A percentile compares a stretch with the other conserved stretches of the same genome.
These are phyloP conservation scores for Aleiodes leptofemur DNA, from an alignment of 2,888 invertebrate genomes.

Conservation along the genomic window DNA sequence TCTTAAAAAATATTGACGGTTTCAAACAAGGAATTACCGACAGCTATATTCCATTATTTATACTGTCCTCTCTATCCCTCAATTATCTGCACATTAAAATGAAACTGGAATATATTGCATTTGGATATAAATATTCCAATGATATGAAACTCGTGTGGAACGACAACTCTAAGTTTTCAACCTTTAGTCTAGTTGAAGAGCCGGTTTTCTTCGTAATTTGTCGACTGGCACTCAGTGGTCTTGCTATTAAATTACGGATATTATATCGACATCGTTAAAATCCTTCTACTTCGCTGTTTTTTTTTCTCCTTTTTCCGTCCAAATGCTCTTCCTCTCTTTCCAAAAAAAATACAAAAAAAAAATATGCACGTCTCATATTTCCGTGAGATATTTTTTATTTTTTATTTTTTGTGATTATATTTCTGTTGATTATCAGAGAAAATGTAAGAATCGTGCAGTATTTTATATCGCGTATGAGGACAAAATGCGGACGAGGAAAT, in stretches of 20 bases:
- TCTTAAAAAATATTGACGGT: too few relatives aligned
- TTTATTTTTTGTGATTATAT: not conserved
- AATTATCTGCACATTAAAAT: too few relatives aligned
- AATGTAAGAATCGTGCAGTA: conserved; percentile 14
- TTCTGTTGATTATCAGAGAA: conserved; percentile 27
- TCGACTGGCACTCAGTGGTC: conserved; percentile 30
- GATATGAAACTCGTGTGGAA: not conserved
- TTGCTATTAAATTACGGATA: conserved; percentile 39
- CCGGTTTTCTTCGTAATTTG: conserved; percentile 26
- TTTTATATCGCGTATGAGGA: not conserved
- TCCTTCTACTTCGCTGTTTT: not conserved
- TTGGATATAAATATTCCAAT: conserved; percentile 9
- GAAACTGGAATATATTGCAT: not conserved
- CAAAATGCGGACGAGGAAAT: not conserved
- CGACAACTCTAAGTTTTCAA: conserved; percentile 6
- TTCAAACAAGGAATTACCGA: too few relatives aligned
- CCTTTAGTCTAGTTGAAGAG: conserved; percentile 13
- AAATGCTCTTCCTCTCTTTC: not conserved
- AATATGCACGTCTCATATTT: not conserved
- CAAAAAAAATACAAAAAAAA: too few relatives aligned
- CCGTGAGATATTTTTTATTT: not conserved
- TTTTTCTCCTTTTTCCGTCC: not conserved
- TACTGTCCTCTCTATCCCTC: too few relatives aligned
- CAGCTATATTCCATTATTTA: too few relatives aligned
- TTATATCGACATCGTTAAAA: conserved; percentile 29